phyloP scores from a whole-genome alignment of 2,797 vertebrate genomes.

The Lagocephalus sceleratus region DNA sequence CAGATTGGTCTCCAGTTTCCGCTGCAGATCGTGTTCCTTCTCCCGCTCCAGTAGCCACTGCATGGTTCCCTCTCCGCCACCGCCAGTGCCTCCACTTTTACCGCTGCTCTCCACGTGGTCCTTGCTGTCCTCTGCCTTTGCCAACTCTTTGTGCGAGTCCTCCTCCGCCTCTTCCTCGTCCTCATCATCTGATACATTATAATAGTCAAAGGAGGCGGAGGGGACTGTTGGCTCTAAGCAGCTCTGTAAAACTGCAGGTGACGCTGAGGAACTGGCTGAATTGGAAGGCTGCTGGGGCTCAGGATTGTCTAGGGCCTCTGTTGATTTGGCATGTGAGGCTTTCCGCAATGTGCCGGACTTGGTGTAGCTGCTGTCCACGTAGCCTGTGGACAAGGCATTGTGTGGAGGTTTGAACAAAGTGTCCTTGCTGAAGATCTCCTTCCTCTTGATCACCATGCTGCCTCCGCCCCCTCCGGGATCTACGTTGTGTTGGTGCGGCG shows the following conservation, averaged over 20 bases:
- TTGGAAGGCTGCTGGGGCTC: conserved; percentile 91
- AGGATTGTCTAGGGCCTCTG: conserved; percentile 85
- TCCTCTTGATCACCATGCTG: conserved; percentile 86
- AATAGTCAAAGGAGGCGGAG: conserved; percentile 94
- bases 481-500: conserved; percentile 85
- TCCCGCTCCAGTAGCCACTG: conserved; percentile 97
- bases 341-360: conserved; percentile 94
- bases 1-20: conserved; percentile 97
- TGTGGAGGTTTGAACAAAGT: conserved; percentile 98
- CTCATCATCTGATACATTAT: conserved; percentile 97
- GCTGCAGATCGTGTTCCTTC: conserved; percentile 94
- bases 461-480: conserved; percentile 86
- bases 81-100: conserved; percentile 75
- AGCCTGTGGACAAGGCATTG: conserved; percentile 90
- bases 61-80: conserved; percentile 90
- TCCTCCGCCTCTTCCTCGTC: conserved; percentile 93
- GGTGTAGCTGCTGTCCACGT: conserved; percentile 86
- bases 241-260: conserved; percentile 82
- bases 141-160: conserved; percentile 85
- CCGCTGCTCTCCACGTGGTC: conserved; percentile 79
- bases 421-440: conserved; percentile 99
- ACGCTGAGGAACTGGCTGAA: conserved; percentile 83
- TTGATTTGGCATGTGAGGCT: conserved; percentile 90
- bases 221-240: conserved; percentile 86
- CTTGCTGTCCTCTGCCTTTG: conserved; percentile 81